These are phyloP conservation scores for Apus apus DNA, from an alignment of 2,113 vertebrate species.

Conservation along the genomic window DNA sequence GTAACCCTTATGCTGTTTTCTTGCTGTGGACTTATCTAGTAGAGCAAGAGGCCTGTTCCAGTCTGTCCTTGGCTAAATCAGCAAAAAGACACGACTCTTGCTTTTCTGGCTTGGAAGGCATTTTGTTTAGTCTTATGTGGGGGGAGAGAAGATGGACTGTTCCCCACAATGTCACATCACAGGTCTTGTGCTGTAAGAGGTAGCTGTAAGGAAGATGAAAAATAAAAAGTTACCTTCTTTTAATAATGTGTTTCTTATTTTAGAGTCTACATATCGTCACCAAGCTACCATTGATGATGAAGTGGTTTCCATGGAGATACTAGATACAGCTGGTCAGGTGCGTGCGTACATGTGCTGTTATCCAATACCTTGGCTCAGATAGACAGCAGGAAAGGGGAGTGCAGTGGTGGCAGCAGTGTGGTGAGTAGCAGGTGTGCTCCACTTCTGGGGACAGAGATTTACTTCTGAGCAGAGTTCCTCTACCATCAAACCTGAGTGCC, in stretches of 20 bases:
- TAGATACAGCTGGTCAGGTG: slow-evolving; percentile 98
- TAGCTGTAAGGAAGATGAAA: neutral
- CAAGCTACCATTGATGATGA: slow-evolving; percentile 97
- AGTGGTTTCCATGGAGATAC: slow-evolving; percentile 95
- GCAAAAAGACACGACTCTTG: too few species aligned
- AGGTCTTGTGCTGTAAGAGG: neutral
- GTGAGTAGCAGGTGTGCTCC: neutral
- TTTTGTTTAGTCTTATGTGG: too few species aligned
- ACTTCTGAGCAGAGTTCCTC: neutral
- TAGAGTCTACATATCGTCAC: slow-evolving; percentile 97
- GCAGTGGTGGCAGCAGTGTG: accelerated
- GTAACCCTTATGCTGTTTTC: too few species aligned
- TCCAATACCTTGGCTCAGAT: neutral
- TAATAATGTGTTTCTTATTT: slow-evolving; percentile 28
- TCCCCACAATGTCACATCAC: neutral
- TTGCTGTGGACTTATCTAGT: too few species aligned
- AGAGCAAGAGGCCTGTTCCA: too few species aligned
- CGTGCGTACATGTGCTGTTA: slow-evolving; percentile 26
- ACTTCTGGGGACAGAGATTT: neutral
- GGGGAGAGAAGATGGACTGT: too few species aligned
- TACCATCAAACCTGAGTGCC: neutral
- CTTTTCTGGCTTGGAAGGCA: too few species aligned
- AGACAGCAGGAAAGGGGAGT: neutral
- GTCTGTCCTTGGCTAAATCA: too few species aligned
- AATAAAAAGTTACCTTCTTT: neutral